Percentiles rank a stretch among this genome's conserved stretches.
Conservation (phyloP, 2,113 vertebrate species). For the Garra rufa region DNA sequence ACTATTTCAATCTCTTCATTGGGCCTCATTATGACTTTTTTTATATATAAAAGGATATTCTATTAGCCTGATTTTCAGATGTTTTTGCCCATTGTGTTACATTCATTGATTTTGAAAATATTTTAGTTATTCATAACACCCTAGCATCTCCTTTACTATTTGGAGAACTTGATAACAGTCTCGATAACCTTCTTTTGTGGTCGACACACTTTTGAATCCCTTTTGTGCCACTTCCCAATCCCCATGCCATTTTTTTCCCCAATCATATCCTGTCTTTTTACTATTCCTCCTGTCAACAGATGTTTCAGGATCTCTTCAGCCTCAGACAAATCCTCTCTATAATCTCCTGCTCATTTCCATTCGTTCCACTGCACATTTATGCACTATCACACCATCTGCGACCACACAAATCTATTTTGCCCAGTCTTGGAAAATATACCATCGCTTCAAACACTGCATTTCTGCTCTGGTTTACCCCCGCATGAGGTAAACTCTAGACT, state of each 20-base stretch:
- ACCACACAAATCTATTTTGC: not conserved
- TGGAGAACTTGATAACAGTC: not conserved
- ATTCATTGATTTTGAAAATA: not conserved
- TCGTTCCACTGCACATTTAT: slow-evolving; percentile 14
- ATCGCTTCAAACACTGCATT: not conserved
- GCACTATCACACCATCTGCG: slow-evolving; percentile 1
- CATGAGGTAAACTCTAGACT: slow-evolving; percentile 13
- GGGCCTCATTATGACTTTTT: too few relatives aligned
- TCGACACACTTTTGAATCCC: not conserved
- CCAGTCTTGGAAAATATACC: slow-evolving; percentile 1
- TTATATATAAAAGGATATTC: not conserved
- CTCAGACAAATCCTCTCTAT: not conserved
- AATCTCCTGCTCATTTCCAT: slow-evolving; percentile 14
- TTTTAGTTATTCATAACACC: not conserved
- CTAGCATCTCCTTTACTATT: not conserved
- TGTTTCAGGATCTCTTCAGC: not conserved
- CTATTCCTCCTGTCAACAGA: not conserved
- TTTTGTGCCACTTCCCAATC: not conserved
- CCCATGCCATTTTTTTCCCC: not conserved
- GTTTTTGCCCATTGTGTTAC: not conserved
- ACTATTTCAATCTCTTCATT: too few relatives aligned
- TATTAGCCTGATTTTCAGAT: not conserved
- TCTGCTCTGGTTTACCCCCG: not conserved
- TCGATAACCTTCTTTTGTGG: not conserved
- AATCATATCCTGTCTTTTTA: not conserved